Percentiles rank a stretch among this genome's conserved stretches.
These are phyloP conservation scores for Megalurothrips usitatus DNA, from an alignment of 2,888 invertebrate genomes.

Conservation along the genomic window DNA sequence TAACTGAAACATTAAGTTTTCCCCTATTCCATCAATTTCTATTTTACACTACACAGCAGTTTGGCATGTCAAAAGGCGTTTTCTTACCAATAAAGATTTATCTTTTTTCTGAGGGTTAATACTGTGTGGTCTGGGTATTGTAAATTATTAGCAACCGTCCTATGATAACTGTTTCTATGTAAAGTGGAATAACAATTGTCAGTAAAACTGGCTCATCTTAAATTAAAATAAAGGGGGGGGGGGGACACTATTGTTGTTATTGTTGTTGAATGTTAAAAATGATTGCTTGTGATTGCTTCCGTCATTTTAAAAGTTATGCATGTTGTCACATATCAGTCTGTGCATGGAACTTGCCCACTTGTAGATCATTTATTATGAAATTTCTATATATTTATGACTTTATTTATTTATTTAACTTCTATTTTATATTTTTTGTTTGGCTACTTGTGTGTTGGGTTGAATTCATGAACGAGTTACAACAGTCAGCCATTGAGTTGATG, in stretches of 20 bases:
- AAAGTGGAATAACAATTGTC: background rate
- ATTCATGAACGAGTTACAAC: background rate
- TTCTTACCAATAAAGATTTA: no score
- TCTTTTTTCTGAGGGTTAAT: no score
- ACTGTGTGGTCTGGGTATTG: background rate
- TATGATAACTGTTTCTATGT: background rate
- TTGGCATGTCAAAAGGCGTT: no score
- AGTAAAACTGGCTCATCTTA: background rate
- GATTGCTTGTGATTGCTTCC: background rate
- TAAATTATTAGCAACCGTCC: background rate
- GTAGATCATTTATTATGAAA: background rate
- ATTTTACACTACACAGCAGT: no score
- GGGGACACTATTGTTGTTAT: background rate
- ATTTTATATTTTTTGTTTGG: background rate
- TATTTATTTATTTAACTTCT: background rate
- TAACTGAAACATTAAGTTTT: no score
- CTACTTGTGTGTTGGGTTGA: background rate
- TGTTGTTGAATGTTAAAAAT: background rate
- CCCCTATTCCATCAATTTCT: no score
- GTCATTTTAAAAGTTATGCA: background rate
- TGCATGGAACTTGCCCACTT: background rate
- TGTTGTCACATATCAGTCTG: constrained; percentile 8
- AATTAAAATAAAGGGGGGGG: background rate
- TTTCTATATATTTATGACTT: constrained; percentile 14
- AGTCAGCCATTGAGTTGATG: background rate